Evolutionary conservation across 2,888 invertebrate species (phyloP).

Genomic region (Drosophila subsilvestris): DNA sequence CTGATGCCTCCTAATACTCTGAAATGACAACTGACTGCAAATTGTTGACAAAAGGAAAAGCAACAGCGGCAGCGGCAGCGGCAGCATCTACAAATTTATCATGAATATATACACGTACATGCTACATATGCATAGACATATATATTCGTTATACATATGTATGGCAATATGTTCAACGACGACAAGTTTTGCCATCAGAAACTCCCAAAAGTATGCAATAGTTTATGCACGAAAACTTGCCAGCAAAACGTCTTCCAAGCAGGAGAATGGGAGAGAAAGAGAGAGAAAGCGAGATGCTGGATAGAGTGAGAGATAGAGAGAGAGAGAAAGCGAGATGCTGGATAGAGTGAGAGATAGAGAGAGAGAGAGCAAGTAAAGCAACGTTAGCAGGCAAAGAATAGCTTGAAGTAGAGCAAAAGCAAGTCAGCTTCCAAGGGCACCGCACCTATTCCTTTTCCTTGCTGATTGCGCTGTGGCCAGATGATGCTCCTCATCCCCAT

Average conservation of each 20-base stretch:
- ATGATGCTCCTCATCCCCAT: constrained; percentile 23
- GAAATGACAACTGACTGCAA: constrained; percentile 31
- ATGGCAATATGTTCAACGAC: constrained; percentile 24
- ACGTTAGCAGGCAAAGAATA: no score
- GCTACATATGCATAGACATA: no score
- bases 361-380: background rate
- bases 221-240: constrained; percentile 69
- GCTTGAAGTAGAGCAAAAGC: no score
- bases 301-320: background rate
- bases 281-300: background rate
- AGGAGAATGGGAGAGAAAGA: background rate
- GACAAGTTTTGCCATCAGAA: constrained; percentile 68
- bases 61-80: constrained; percentile 2
- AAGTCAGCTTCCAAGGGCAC: constrained; percentile 13
- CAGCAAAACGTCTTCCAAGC: constrained; percentile 44
- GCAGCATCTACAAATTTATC: background rate
- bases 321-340: background rate
- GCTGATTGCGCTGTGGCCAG: constrained; percentile 14
- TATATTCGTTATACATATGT: constrained; percentile 49
- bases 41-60: constrained; percentile 3
- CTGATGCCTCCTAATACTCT: constrained; percentile 6
- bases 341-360: background rate
- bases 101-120: constrained; percentile 55
- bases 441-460: background rate
- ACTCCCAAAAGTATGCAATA: constrained; percentile 73